Conservation (phyloP, 2,888 invertebrate species). For the Dynastes hyllus region DNA sequence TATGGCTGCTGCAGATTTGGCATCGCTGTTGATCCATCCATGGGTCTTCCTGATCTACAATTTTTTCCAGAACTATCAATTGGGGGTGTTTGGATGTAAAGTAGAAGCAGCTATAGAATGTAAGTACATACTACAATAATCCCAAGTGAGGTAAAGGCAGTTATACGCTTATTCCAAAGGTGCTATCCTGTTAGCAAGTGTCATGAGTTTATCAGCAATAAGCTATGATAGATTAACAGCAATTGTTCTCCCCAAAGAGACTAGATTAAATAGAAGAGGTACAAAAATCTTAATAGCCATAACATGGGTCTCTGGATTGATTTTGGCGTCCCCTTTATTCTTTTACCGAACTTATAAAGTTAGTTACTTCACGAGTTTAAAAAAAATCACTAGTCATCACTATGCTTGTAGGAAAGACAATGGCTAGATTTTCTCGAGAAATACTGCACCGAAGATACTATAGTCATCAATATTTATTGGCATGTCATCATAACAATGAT, state of each 20-base stretch:
- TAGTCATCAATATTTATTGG: conserved; percentile 83
- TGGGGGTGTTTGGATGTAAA: conserved; percentile 83
- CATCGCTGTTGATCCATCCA: conserved; percentile 80
- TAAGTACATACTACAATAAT: conserved; percentile 64
- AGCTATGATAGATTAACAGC: conserved; percentile 89
- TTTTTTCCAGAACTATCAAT: conserved; percentile 85
- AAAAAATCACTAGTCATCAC: background rate
- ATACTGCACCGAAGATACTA: conserved; percentile 82
- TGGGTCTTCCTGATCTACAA: conserved; percentile 83
- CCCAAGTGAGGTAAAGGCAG: background rate
- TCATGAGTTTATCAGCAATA: conserved; percentile 84
- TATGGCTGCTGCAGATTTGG: conserved; percentile 82
- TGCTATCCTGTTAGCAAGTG: conserved; percentile 82
- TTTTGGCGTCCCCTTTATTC: conserved; percentile 79
- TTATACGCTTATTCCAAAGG: conserved; percentile 69
- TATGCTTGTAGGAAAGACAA: conserved; percentile 75
- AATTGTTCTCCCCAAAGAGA: conserved; percentile 83
- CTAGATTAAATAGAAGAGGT: conserved; percentile 78
- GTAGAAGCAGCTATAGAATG: conserved; percentile 86
- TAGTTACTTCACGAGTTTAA: conserved; percentile 29
- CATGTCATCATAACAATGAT: conserved; percentile 82
- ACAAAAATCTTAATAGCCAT: conserved; percentile 78
- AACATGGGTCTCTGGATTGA: conserved; percentile 80
- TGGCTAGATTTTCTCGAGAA: conserved; percentile 86
- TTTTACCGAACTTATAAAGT: conserved; percentile 79